phyloP scores from a whole-genome alignment of 1,140 invertebrate genomes.

The Zaprionus capensis region DNA sequence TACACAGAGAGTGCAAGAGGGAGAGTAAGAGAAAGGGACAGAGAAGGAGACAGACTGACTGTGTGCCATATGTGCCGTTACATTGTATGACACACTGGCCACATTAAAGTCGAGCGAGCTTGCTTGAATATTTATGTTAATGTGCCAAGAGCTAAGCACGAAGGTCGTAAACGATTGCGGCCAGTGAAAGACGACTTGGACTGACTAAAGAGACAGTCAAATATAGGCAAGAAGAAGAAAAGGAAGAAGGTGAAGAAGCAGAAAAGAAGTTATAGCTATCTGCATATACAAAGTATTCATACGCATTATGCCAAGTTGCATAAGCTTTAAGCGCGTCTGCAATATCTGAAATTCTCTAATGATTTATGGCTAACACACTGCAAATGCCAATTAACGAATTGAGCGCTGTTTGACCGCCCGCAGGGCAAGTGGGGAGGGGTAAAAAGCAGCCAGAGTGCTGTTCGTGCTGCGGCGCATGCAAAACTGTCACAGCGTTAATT shows the following conservation, averaged over 20 bases:
- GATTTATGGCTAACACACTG: constrained; percentile 13
- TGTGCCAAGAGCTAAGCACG: constrained; percentile 26
- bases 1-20: background rate
- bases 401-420: constrained; percentile 29
- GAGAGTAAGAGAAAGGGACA: background rate
- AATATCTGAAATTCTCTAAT: background rate
- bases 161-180: constrained; percentile 23
- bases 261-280: background rate
- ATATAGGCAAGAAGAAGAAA: background rate
- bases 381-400: constrained; percentile 42
- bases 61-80: background rate
- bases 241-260: background rate
- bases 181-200: background rate
- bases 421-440: background rate
- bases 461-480: constrained; percentile 32
- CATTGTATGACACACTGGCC: constrained; percentile 18
- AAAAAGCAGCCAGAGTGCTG: background rate
- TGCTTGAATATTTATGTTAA: constrained; percentile 30
- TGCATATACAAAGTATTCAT: background rate
- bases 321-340: background rate
- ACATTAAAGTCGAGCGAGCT: constrained; percentile 25
- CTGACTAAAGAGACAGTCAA: no score
- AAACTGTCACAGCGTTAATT: constrained; percentile 79
- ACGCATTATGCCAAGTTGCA: background rate
- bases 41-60: background rate